Evolutionary conservation across 2,888 invertebrate genomes (phyloP), one percentile per base, ranked within the genome.

Genomic region (Ichneumon xanthorius): DNA sequence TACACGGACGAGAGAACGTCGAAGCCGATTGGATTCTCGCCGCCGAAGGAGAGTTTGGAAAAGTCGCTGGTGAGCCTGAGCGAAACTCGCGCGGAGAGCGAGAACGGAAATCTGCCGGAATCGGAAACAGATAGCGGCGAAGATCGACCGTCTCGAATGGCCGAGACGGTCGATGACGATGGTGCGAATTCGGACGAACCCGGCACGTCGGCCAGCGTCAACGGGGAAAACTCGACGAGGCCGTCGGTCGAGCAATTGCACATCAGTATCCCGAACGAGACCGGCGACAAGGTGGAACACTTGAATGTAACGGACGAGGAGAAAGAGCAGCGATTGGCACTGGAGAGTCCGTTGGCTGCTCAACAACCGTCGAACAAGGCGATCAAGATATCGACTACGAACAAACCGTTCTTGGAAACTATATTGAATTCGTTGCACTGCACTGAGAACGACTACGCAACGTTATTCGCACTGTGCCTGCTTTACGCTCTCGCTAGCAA

Each of bases 401-500:
- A 95, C 88, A 96, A 97, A 90, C 97, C 98, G 0, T 99, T 99
- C 94, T 95, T 99, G 88, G 98, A 98, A 93, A 97, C 98, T 5
- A 96, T 99, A 71, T 95, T 99, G 84, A 97, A 97, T 89, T 97
- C 98, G 0, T 95, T 99, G 88, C 97, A 98, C 91, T 98, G 98
- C 92, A 95, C 95, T 14, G 98, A 99, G 92, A 99, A 99, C 94
- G 99, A 99, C 95, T 99, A 99, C 93, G 96, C 97, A 67, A 97
- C 99, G 6, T 95, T 99, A 84, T 98, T 99, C 93, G 97, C 97
- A 4, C 95, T 99, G 19, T 98, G 99, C 94, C 95, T 99, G 84
- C 95, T 99, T 58, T 99, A 98, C 94, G 98, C 99, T 16, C 96
- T 99, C 94, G 97, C 97, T 84, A 97, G 97, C 93, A 99, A 99